Percentiles rank a stretch among this genome's conserved stretches.
Conservation (phyloP, 2,113 vertebrate genomes). For the Lophochroa leadbeateri region DNA sequence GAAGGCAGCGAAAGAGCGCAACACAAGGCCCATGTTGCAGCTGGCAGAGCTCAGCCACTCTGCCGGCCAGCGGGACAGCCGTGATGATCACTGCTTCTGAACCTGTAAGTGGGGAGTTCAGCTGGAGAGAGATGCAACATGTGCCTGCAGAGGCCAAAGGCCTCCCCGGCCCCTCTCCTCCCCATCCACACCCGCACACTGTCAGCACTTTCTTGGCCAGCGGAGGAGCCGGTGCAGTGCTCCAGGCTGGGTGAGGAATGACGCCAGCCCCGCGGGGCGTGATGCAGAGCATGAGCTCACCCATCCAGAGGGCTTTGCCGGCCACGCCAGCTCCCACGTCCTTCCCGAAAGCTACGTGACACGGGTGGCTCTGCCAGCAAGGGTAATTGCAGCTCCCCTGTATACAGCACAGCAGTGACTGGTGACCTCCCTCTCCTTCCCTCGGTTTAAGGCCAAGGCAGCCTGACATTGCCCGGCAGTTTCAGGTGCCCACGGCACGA, state of each 20-base stretch:
- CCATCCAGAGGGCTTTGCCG: accelerated
- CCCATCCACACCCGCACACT: not conserved
- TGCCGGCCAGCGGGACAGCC: not conserved
- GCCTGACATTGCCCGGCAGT: not conserved
- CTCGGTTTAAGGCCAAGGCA: not conserved
- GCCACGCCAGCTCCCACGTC: not conserved
- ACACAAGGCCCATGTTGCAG: accelerated
- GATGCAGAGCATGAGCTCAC: not conserved
- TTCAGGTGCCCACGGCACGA: not conserved
- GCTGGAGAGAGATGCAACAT: not conserved
- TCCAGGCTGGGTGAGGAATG: not conserved
- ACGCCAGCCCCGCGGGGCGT: accelerated
- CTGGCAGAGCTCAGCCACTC: not conserved
- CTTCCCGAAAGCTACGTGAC: accelerated
- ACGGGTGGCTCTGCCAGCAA: accelerated
- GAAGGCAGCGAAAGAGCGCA: not conserved
- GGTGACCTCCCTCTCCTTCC: not conserved
- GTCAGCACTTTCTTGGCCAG: not conserved
- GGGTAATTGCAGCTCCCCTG: not conserved
- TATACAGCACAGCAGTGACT: not conserved
- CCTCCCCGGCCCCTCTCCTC: not conserved
- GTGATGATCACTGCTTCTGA: accelerated
- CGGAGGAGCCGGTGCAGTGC: accelerated
- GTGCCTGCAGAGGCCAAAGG: not conserved
- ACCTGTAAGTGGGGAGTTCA: not conserved